phyloP scores from a whole-genome alignment of 1,140 invertebrate genomes.

The Sipha flava region DNA sequence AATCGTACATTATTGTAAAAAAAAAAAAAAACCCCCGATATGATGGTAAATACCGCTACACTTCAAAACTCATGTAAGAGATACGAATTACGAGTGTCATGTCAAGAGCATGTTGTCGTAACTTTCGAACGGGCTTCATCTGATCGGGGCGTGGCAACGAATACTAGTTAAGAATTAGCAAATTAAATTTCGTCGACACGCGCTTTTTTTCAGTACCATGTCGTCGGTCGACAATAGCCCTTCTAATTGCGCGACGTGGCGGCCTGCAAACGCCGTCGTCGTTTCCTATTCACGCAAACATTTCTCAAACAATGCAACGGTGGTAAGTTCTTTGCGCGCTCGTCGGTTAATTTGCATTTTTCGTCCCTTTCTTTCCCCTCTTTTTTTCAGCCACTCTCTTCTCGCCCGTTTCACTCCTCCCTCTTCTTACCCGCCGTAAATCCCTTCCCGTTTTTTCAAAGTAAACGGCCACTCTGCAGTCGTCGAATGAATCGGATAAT shows the following conservation, averaged over 20 bases:
- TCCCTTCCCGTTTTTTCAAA: too few relatives aligned
- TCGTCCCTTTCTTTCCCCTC: background rate
- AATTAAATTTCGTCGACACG: background rate
- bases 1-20: too few relatives aligned
- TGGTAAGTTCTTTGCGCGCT: background rate
- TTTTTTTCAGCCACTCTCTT: background rate
- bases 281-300: background rate
- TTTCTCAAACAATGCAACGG: background rate
- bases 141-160: background rate
- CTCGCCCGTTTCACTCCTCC: background rate
- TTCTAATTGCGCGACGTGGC: background rate
- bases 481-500: background rate
- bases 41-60: too few relatives aligned
- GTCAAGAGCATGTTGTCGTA: too few relatives aligned
- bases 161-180: background rate
- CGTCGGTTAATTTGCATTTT: conserved; percentile 3
- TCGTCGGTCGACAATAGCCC: conserved; percentile 4
- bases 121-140: too few relatives aligned
- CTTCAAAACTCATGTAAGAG: too few relatives aligned
- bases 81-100: too few relatives aligned
- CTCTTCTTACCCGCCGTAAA: background rate
- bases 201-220: background rate
- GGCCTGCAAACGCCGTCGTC: background rate
- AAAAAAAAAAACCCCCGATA: too few relatives aligned
- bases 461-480: too few relatives aligned